Evolutionary conservation across 1,140 invertebrate species (phyloP), one percentile per base, ranked within the genome.

Genomic region (Lordiphosa clarofinis): DNA sequence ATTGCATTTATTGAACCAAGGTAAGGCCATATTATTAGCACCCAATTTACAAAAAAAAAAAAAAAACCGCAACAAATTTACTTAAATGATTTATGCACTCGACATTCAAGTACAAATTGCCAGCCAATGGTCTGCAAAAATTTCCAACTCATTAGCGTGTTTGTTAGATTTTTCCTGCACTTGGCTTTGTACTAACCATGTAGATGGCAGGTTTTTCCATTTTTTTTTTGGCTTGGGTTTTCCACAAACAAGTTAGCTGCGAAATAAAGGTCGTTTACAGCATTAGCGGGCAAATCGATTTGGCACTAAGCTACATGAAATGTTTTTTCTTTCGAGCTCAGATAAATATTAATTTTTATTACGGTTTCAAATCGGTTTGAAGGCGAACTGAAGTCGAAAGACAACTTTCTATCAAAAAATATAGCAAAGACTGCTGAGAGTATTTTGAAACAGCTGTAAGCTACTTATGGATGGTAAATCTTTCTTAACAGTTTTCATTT

Each of bases 71-170:
- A 52, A 49, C 46, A 46, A 70, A 60, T 75, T 72, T 52, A 53
- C 76, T 68, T 75, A 82, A 75, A 71, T 81, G 53, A 81, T 75
- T 82, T 75, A 75, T 81, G 58, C 60, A 82, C 61, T 81, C 67
- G 38, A 71, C 58, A 55, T 68, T 56, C 38, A 56, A 74, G 65
- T 68, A 59, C 49, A 68, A 48, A 60, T 49, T 36, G 47, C 31
- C 48, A 28, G 42, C 35, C 35, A 43, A 39, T 42, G 48, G 53
- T 67, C 55, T 67, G 50, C 61, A 81, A 81, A 46, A 46, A 82
- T 81, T 81, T 82, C 55, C 75, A 82, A 81, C 71, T 75, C 66
- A 81, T 81, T 81, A 75, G 58, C 59, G 52, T 48, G 44, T 60
- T 71, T 67, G 53, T 54, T 54, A 36, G 44, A 31, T 65, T 64